Evolutionary conservation across 2,113 vertebrate species (phyloP).

Genomic region (Lophochroa leadbeateri): DNA sequence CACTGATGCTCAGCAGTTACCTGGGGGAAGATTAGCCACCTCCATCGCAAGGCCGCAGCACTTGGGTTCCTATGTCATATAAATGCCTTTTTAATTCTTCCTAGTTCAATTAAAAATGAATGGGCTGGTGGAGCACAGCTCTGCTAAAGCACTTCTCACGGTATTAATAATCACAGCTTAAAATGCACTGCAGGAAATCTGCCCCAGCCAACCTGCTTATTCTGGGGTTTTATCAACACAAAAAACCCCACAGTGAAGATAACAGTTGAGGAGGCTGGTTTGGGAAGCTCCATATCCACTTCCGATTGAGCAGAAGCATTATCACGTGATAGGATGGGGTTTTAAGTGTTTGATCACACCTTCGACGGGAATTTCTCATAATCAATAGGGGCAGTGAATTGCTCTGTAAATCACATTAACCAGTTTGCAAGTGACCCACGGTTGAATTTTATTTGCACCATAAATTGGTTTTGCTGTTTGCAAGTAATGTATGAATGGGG

Average conservation of each 20-base stretch:
- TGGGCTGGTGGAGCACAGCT: background rate
- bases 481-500: background rate
- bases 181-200: background rate
- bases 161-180: background rate
- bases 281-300: background rate
- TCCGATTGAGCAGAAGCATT: background rate
- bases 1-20: background rate
- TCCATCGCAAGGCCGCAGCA: background rate
- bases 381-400: constrained; percentile 35
- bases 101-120: background rate
- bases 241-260: background rate
- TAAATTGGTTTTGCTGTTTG: constrained; percentile 16
- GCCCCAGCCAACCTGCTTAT: background rate
- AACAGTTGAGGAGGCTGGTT: background rate
- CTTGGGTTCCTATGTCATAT: background rate
- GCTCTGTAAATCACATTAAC: constrained; percentile 56
- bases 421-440: constrained; percentile 20
- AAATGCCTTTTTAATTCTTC: background rate
- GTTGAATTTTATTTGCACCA: constrained; percentile 5
- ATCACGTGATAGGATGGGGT: background rate
- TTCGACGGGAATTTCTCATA: background rate
- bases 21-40: background rate
- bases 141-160: background rate
- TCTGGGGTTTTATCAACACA: background rate
- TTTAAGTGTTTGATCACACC: background rate